A percentile compares a stretch with the other conserved stretches of the same genome.
Evolutionary conservation across 2,888 invertebrate genomes (phyloP).

Genomic region (Pandemis corylana): DNA sequence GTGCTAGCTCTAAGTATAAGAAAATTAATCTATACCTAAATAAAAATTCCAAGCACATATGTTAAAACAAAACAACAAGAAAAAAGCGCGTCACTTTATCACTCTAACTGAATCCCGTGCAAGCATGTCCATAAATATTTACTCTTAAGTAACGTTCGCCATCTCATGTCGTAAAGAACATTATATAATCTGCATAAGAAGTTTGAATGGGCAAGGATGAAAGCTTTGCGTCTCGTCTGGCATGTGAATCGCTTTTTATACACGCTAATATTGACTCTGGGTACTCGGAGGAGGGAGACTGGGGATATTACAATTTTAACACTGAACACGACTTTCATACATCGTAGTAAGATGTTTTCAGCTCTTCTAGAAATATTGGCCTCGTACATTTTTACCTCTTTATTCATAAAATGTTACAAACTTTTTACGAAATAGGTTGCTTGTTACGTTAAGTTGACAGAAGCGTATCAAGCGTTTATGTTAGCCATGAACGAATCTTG

Average conservation of each 20-base stretch:
- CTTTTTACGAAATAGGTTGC: too few relatives aligned
- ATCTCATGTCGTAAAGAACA: slow-evolving; percentile 81
- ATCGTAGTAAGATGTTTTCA: neutral
- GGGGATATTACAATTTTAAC: slow-evolving; percentile 15
- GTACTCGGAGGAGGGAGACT: slow-evolving; percentile 54
- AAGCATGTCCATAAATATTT: slow-evolving; percentile 66
- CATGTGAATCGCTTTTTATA: slow-evolving; percentile 81
- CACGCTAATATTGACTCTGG: slow-evolving; percentile 70
- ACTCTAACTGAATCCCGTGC: slow-evolving; percentile 22
- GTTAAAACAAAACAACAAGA: slow-evolving; percentile 5
- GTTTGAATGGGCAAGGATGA: slow-evolving; percentile 80
- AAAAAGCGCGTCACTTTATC: slow-evolving; percentile 25
- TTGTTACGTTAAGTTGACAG: too few relatives aligned
- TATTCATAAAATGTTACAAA: too few relatives aligned
- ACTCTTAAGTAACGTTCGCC: slow-evolving; percentile 80
- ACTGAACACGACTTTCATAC: slow-evolving; percentile 1
- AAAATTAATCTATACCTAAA: too few relatives aligned
- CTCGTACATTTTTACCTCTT: too few relatives aligned
- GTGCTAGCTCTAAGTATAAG: too few relatives aligned
- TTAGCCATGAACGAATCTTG: too few relatives aligned
- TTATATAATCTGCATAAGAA: slow-evolving; percentile 83
- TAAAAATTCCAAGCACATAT: too few relatives aligned
- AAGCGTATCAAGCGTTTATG: too few relatives aligned
- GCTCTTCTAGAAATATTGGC: neutral
- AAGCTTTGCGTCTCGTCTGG: slow-evolving; percentile 77